Conservation (phyloP, 2,113 vertebrate genomes). For the Microcebus tavaratra region DNA sequence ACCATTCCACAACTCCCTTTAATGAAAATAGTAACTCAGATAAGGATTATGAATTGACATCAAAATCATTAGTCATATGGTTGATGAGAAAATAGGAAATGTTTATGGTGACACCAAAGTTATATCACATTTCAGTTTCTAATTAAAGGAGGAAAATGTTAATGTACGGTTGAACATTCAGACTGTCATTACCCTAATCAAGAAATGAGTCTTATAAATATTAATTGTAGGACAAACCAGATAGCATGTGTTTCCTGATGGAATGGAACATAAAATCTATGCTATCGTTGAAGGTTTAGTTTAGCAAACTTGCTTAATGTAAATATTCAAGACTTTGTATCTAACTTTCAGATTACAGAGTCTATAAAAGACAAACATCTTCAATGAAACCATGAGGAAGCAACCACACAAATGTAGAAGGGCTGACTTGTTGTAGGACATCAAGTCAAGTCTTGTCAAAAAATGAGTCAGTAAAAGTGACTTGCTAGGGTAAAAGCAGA, state of each 20-base stretch:
- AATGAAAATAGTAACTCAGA: conserved; percentile 7
- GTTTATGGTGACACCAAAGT: neutral
- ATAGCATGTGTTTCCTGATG: neutral
- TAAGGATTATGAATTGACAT: neutral
- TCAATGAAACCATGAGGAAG: neutral
- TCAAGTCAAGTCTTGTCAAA: neutral
- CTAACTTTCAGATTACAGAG: neutral
- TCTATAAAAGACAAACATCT: neutral
- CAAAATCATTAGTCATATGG: neutral
- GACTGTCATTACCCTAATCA: neutral
- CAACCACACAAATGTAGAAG: neutral
- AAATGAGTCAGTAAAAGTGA: neutral
- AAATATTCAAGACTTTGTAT: neutral
- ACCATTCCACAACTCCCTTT: neutral
- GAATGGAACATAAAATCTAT: neutral
- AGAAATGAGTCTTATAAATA: neutral
- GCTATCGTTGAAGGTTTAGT: neutral
- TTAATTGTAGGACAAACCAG: neutral
- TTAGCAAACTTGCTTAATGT: neutral
- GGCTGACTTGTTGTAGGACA: neutral
- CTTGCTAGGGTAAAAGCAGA: neutral
- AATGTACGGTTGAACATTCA: neutral
- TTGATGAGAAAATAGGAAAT: neutral
- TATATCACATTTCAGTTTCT: neutral
- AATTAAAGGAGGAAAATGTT: neutral